A percentile compares a stretch with the other conserved stretches of the same genome.
Evolutionary conservation across 2,797 vertebrate species (phyloP).

Genomic region (Micropoecilia bifurca): DNA sequence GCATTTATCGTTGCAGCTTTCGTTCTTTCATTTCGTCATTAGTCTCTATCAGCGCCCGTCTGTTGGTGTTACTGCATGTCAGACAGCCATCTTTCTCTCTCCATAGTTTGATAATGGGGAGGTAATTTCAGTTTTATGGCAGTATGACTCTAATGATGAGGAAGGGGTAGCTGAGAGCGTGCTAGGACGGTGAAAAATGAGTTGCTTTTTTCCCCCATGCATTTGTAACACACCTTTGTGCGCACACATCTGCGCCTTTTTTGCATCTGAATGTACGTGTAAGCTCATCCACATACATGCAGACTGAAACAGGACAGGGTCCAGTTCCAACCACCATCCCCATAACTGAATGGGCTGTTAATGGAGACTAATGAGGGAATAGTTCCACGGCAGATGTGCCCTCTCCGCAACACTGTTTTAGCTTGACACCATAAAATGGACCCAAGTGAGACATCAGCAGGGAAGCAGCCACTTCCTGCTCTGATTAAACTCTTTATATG

Average conservation of each 20-base stretch:
- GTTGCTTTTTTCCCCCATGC: slow-evolving; percentile 17
- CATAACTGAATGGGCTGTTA: slow-evolving; percentile 64
- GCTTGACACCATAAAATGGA: slow-evolving; percentile 60
- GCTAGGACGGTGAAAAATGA: slow-evolving; percentile 38
- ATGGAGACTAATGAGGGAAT: slow-evolving; percentile 77
- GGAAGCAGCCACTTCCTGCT: slow-evolving; percentile 32
- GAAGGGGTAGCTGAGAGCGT: slow-evolving; percentile 47
- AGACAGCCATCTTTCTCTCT: slow-evolving; percentile 64
- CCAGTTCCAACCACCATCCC: slow-evolving; percentile 54
- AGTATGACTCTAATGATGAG: slow-evolving; percentile 62
- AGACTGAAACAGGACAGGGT: slow-evolving; percentile 29
- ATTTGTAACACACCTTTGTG: not conserved
- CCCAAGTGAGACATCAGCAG: slow-evolving; percentile 54
- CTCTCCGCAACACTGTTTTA: slow-evolving; percentile 55
- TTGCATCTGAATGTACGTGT: not conserved
- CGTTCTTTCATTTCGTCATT: slow-evolving; percentile 77
- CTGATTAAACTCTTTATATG: slow-evolving; percentile 38
- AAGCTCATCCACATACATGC: not conserved
- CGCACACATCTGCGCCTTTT: slow-evolving; percentile 29
- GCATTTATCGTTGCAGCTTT: slow-evolving; percentile 63
- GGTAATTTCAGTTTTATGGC: slow-evolving; percentile 74
- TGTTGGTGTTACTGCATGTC: slow-evolving; percentile 71
- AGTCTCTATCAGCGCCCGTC: slow-evolving; percentile 74
- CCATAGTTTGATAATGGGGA: slow-evolving; percentile 66
- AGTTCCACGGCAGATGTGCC: slow-evolving; percentile 71